Evolutionary conservation across 1,140 invertebrate genomes (phyloP), one percentile per base, ranked within the genome.

Genomic region (Dufourea novaeangliae): DNA sequence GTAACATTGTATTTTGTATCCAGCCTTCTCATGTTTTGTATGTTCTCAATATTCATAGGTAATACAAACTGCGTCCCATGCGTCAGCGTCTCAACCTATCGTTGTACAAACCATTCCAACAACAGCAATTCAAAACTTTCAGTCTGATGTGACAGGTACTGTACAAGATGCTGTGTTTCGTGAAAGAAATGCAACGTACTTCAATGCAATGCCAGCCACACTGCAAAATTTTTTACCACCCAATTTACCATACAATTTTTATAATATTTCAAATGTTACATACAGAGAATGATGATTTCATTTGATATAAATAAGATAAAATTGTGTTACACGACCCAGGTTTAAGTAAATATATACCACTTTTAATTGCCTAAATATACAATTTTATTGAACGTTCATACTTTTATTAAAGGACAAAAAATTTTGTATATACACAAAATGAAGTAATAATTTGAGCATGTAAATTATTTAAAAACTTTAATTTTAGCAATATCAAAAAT

Each of bases 181-280:
- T 25, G 90, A 91, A 59, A 86, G 88, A 78, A 89, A 86, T 70
- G 50, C 88, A 2, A 87, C 89, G 32, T 92, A 91, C 70, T 92
- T 92, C 37, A 92, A 90, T 68, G 72, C 89, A 20, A 87, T 92
- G 41, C 76, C 88, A 32, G 59, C 86, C 1, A 74, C 87, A 2
- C 61, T 92, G 10, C 89, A 90, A 69, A 92, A 86, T 57, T 91
- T 92, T 72, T 73, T 92, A 64, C 88, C 91, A 59, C 61, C 89
- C 0, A 92, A 91, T 84, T 84, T 92, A 76, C 87, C 91, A 56
- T 92, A 92, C 63, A 92, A 92, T 70, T 92, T 93, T 87, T 93
- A 92, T 71, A 92, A 87, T 79, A 88, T 92, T 63, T 85, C 91
- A 7, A 92, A 86, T 56, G 88, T 90, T 46, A 80, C 84, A 11